Evolutionary conservation across 1,140 invertebrate genomes (phyloP), one percentile per base, ranked within the genome.

Genomic region (Drosophila lacteicornis): DNA sequence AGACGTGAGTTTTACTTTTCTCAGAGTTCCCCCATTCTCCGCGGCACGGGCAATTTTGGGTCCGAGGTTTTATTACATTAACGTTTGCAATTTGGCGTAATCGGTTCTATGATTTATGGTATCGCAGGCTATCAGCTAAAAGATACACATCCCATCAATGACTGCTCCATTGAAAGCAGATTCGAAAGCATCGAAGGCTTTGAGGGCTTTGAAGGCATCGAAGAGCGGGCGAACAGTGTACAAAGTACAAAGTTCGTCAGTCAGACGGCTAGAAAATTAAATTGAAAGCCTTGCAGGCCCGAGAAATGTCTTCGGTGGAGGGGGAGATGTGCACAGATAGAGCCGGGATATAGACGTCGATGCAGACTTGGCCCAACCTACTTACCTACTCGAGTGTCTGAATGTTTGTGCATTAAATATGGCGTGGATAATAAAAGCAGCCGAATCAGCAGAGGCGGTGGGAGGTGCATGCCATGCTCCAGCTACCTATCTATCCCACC

Each of bases 371-470:
- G 73, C 71, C 73, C 84, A 87, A 87, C 84, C 84, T 88, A 87
- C 84, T 90, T 87, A 87, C 85, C 85, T 79, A 90, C 67, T 87
- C 85, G 85, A 90, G 84, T 90, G 84, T 90, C 78, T 78, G 84
- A 81, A 80, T 88, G 84, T 88, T 75, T 88, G 84, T 84, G 84
- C 81, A 84, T 83, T 80, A 86, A 88, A 83, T 88, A 88, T 88
- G 80, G 80, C 78, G 74, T 80, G 69, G 77, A 88, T 88, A 88
- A 83, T 88, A 88, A 87, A 88, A 81, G 57, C 59, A 63, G 75
- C 69, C 66, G 80, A 79, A 80, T 79, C 74, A 55, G 65, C 59
- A 58, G 50, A 33, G 40, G 60, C 22, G 27, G 50, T 17, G 45
- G 77, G 59, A 19, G 36, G 33, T 69, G 81, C 77, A 82, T 88